Conservation (phyloP, 2,797 vertebrate species). For the Morelia viridis region DNA sequence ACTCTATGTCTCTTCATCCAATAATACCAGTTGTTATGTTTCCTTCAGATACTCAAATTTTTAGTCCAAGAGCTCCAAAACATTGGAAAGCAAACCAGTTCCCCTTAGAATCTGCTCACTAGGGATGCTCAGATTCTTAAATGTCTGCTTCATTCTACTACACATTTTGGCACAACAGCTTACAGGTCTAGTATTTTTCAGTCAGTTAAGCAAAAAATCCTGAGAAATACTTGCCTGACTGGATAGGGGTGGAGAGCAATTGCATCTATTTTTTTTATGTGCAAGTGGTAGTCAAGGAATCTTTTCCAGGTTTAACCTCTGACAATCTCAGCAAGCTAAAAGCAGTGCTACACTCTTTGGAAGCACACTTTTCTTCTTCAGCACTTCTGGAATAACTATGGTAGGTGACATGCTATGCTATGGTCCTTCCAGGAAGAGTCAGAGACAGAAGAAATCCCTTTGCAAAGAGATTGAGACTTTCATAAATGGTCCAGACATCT, state of each 20-base stretch:
- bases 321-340: neutral
- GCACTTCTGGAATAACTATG: neutral
- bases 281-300: neutral
- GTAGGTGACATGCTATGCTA: neutral
- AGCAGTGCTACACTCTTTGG: neutral
- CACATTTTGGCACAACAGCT: neutral
- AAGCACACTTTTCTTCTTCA: neutral
- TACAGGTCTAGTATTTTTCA: neutral
- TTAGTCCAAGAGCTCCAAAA: neutral
- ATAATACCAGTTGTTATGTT: neutral
- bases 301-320: neutral
- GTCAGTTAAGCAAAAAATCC: neutral
- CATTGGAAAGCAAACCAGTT: neutral
- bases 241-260: neutral
- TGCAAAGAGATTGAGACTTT: neutral
- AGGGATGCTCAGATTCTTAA: neutral
- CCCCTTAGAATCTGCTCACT: neutral
- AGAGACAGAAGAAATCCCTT: neutral
- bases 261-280: neutral
- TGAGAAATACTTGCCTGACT: neutral
- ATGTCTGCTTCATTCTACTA: neutral
- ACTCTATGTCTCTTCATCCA: neutral
- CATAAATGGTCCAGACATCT: neutral
- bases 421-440: neutral
- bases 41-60: neutral